Evolutionary conservation across 2,113 vertebrate species (phyloP), one percentile per base, ranked within the genome.

Genomic region (Ramphastos sulfuratus): DNA sequence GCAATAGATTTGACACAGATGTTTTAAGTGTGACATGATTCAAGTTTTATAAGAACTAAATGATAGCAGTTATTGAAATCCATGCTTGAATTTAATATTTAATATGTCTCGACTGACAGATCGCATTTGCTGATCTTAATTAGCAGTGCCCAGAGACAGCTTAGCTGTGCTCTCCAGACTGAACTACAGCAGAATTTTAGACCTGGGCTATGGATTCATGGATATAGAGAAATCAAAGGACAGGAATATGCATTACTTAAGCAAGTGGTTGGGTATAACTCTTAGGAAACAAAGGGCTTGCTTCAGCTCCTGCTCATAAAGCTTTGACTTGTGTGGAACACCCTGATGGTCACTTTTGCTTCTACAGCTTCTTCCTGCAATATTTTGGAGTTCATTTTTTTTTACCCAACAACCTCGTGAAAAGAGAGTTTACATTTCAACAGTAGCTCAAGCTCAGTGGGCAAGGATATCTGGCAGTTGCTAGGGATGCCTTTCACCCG

Each of bases 111-210:
- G 35, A 58, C 85, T 79, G 87, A 95, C 92, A 96, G 96, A 96
- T 89, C 93, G 87, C 82, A 88, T 96, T 95, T 93, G 75, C 91
- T 92, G 92, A 93, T 92, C 90, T 90, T 94, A 96, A 97, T 96
- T 94, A 91, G 81, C 78, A 85, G 88, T 58, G 90, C 72, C 65
- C 74, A 79, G 92, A 91, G 79, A 86, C 85, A 88, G 16, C 30
- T 85, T 54, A 92, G 71, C 66, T 81, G 37, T 30, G 78, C 76
- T 87, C 88, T 63, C n/a, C 23, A 7, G 9, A 4, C 2, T 37
- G 50, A 85, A 37, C 21, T 33, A 8, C 0, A 6, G 55, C 39
- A 79, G 52, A 61, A 37, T 37, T 59, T 20, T 8, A 73, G 64
- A 90, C 24, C 14, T 48, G 33, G 31, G 63, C 46, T 78, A n/a